Base-by-base conservation (phyloP, 35 echinoderm and acorn worm species). In the Heliocidaris erythrogramma region DNA sequence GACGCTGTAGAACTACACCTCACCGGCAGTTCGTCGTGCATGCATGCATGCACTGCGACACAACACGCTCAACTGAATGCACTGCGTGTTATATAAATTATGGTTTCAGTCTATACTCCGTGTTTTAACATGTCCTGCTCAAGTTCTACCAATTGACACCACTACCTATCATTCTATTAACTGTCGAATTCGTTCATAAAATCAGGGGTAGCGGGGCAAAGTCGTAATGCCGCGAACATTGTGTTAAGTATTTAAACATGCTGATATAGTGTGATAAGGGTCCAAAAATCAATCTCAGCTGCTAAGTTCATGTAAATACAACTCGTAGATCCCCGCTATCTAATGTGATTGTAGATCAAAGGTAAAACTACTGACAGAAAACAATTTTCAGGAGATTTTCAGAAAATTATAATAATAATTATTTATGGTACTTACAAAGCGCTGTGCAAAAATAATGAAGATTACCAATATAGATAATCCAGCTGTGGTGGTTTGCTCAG, bases 111-210 rank as follows among this genome's bases (percentile, higher is more conserved):
- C 35, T n/a, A 53, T 53, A 56, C 52, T 56, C 52, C 52, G 13
- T 56, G 52, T 56, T 56, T 2, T 56, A 56, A 56, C 65, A 78
- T 21, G 8, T 78, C 27, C 65, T 78, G 65, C 65, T 7, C 65
- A 24, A 78, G 6, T 78, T 78, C 65, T 78, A 78, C 17, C 65
- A 69, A 69, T 78, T 78, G n/a, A 78, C 27, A 78, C 18, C 65
- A 27, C 65, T 78, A 6, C 18, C 65, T n/a, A n/a, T n/a, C n/a
- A n/a, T n/a, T n/a, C n/a, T n/a, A 78, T 56, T 56, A 78, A 78
- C 18, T 78, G 65, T 21, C 65, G 65, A 78, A 78, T 78, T 78
- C 65, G 65, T 78, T 78, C 65, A 78, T 78, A 78, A 78, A 78
- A 78, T n/a, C 5, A 78, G 17, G 65, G 65, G 65, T 78, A 78